Conservation (phyloP, 2,888 invertebrate species). For the Ditylenchus weischeri region DNA sequence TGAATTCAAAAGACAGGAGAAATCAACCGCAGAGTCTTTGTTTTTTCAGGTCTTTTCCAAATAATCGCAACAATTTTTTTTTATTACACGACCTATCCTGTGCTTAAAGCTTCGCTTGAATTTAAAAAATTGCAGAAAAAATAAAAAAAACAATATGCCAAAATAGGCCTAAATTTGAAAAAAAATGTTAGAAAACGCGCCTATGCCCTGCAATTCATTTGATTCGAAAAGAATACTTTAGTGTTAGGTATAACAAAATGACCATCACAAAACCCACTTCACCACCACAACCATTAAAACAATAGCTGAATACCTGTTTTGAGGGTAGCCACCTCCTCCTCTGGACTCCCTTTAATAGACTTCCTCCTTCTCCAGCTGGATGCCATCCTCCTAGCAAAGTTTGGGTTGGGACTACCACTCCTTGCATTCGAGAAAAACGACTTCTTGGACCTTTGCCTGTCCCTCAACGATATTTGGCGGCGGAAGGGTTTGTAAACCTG, state of each 20-base stretch:
- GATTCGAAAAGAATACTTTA: neutral
- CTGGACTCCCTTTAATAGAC: neutral
- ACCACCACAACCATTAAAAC: neutral
- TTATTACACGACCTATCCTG: no score
- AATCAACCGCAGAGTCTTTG: no score
- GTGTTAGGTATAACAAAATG: neutral
- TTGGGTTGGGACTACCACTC: neutral
- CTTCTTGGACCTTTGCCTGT: conserved; percentile 5
- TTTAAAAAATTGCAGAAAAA: no score
- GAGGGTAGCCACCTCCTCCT: neutral
- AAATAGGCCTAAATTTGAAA: no score
- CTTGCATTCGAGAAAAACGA: neutral
- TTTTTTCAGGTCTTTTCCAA: no score
- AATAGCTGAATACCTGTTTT: conserved; percentile 1
- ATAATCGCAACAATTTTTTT: no score
- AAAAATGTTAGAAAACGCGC: no score
- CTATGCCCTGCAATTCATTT: no score
- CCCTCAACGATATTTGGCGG: conserved; percentile 5
- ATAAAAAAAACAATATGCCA: no score
- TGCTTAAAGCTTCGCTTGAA: no score
- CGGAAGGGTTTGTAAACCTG: neutral
- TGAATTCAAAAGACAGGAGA: no score
- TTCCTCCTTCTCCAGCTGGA: conserved; percentile 10
- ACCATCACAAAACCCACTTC: no score
- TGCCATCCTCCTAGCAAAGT: conserved; percentile 3